A percentile compares a stretch with the other conserved stretches of the same genome.
phyloP scores from a whole-genome alignment of 2,113 vertebrate genomes.

The Motacilla alba region DNA sequence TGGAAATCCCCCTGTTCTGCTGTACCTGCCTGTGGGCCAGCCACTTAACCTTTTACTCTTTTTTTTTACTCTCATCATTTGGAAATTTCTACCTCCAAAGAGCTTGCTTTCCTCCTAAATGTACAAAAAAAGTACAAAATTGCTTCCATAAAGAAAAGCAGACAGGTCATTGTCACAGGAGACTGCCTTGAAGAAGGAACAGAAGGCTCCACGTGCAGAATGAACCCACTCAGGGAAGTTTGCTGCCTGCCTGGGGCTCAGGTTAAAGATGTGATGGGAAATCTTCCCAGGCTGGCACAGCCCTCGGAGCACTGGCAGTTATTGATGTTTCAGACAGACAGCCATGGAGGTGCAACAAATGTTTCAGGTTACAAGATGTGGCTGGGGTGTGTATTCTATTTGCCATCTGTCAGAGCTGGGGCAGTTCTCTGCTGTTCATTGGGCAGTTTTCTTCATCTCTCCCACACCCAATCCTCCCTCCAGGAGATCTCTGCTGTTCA shows the following conservation, averaged over 20 bases:
- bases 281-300: neutral
- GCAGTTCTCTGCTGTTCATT: too few relatives aligned
- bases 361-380: too few relatives aligned
- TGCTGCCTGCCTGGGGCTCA: neutral
- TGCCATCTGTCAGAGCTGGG: too few relatives aligned
- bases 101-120: neutral
- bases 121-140: neutral
- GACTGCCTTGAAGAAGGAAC: neutral
- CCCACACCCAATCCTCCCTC: too few relatives aligned
- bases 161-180: neutral
- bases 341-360: neutral
- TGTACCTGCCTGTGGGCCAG: neutral
- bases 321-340: neutral
- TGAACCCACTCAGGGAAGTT: too few relatives aligned
- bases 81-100: neutral
- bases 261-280: neutral
- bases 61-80: neutral
- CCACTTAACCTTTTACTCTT: neutral
- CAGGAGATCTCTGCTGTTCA: too few relatives aligned
- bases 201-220: neutral
- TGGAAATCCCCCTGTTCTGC: neutral
- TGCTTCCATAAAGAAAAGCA: neutral
- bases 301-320: fast-evolving
- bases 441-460: too few relatives aligned
- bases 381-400: too few relatives aligned